A percentile compares a stretch with the other conserved stretches of the same genome.
Evolutionary conservation across 2,888 invertebrate species (phyloP).

Genomic region (Coecobrya sp.): DNA sequence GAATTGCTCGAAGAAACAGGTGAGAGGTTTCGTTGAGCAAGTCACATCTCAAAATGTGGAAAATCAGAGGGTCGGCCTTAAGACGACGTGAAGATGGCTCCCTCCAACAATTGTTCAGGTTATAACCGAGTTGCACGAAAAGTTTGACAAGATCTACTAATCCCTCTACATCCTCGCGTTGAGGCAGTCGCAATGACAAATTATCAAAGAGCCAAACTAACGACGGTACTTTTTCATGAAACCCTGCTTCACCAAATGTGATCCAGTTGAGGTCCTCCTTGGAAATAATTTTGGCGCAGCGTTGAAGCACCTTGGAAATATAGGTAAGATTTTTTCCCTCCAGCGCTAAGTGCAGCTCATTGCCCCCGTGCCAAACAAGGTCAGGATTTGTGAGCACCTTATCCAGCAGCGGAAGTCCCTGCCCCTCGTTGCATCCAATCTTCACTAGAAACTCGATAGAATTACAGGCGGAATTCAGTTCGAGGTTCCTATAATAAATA

Average conservation of each 20-base stretch:
- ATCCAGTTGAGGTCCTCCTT: background rate
- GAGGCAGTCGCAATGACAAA: too few relatives aligned
- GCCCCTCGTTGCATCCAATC: background rate
- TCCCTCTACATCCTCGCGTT: background rate
- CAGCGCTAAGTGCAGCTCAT: slow-evolving; percentile 27
- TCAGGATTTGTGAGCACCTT: background rate
- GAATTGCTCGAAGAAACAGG: background rate
- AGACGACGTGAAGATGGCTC: too few relatives aligned
- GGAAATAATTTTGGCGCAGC: background rate
- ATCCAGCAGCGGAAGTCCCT: background rate
- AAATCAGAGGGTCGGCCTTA: too few relatives aligned
- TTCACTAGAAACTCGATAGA: background rate
- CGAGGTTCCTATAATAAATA: too few relatives aligned
- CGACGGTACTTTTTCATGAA: background rate
- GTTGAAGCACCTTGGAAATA: slow-evolving; percentile 9
- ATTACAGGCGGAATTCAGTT: background rate
- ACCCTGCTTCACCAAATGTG: background rate
- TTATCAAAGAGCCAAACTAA: background rate
- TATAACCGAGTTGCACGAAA: background rate
- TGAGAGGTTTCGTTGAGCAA: background rate
- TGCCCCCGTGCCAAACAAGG: background rate
- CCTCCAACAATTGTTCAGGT: too few relatives aligned
- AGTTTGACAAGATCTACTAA: too few relatives aligned
- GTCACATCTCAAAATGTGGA: background rate
- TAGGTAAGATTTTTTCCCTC: background rate